Evolutionary conservation across 2,888 invertebrate genomes (phyloP), one percentile per base, ranked within the genome.

Genomic region (Mactromeris polynyma): DNA sequence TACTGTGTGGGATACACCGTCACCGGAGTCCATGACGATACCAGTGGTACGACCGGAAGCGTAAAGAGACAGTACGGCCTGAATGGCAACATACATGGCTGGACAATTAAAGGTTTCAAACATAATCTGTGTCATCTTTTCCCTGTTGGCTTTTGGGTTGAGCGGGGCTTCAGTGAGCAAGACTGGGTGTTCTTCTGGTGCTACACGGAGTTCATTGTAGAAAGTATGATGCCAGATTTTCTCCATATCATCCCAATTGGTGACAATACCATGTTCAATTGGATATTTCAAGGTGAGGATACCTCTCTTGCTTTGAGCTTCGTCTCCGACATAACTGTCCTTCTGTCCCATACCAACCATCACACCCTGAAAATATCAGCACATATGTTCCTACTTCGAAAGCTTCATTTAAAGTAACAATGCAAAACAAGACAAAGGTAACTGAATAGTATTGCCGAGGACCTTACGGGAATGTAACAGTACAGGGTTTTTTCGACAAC

Each of bases 281-380:
- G 96, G 96, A 78, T 96, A 96, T 85, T 95, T 95, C 38, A 96
- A 93, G 87, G 95, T 95, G 83, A 96, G 94, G 92, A 96, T 94
- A 93, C 95, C 95, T 93, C 95, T 94, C 94, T 95, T 95, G 93
- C 93, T 94, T 93, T 95, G 95, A 80, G 96, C 96, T 77, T 95
- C 95, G 36, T 95, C 94, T 33, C 96, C 96, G 17, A 96, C 94
- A 82, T 95, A 96, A 40, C 91, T 85, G 86, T 94, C 95, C 31
- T 95, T 95, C 97, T 99, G 99, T 95, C 99, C 99, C 99, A 99
- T 99, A 97, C 99, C 99, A 96, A 99, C 99, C 99, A 99, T 99
- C 88, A 97, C 97, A 95, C 97, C 97, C 93, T 94, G 90, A 69
- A 83, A 64, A n/a, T 6, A 26, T n/a, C 46, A 7, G 14, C 11